Evolutionary conservation across 2,113 vertebrate genomes (phyloP), one percentile per base, ranked within the genome.

Genomic region (Oryzias curvinotus): DNA sequence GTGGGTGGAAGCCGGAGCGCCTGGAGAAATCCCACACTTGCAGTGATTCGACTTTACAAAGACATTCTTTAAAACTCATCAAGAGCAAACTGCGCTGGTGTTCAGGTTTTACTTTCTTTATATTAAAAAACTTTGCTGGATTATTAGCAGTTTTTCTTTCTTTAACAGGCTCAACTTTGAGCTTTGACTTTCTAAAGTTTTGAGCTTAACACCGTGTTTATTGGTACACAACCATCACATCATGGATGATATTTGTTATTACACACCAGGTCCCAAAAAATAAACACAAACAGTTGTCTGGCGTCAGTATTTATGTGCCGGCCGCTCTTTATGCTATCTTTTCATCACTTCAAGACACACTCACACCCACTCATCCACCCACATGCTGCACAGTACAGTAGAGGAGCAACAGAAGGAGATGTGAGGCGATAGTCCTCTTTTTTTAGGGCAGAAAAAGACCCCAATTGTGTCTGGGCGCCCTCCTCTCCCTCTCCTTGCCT

Each of bases 391-490:
- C 68, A 80, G 85, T 84, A 86, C 78, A 87, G 89, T 94, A 93
- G 56, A 71, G 75, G 66, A 64, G 72, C 50, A 84, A 92, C 92
- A 91, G 91, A 85, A 84, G 88, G 90, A 91, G 92, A 92, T 91
- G 93, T 92, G 93, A 93, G 93, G 94, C 80, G 92, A 93, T 91
- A 93, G 92, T 92, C 93, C 92, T 77, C 68, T 80, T 77, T 80
- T 93, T 95, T 92, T 93, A 91, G 90, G 79, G 52, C 85, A 92
- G 92, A 94, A 93, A 96, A 95, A 95, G 92, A 88, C 89, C 86
- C 82, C 69, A 87, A 96, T 96, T 96, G 94, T 96, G 91, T 93
- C 81, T 78, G 68, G 85, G 80, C 64, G 67, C 83, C 82, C 92
- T 93, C 92, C 90, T 92, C 87, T 84, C 90, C 86, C 89, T 77